phyloP scores from a whole-genome alignment of 2,888 invertebrate genomes.

The Cerceris ruficornis region DNA sequence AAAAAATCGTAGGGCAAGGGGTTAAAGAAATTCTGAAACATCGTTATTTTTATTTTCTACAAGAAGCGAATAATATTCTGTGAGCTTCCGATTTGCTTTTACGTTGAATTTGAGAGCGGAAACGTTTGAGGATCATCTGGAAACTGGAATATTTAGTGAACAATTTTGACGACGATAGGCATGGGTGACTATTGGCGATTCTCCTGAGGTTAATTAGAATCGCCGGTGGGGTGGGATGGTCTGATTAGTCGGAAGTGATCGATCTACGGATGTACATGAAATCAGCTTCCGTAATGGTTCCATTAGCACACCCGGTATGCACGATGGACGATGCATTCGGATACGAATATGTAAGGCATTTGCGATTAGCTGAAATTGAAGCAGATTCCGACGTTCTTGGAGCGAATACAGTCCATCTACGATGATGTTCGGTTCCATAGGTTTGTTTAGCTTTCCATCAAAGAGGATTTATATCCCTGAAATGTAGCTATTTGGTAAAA shows the following conservation, averaged over 20 bases:
- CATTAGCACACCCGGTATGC: slow-evolving; percentile 71
- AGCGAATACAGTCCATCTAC: slow-evolving; percentile 5
- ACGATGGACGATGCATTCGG: slow-evolving; percentile 55
- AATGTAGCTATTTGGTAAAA: too few species aligned
- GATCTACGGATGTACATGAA: slow-evolving; percentile 64
- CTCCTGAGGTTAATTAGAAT: slow-evolving; percentile 71
- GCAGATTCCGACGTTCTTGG: slow-evolving; percentile 58
- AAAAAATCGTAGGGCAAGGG: too few species aligned
- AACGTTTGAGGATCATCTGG: too few species aligned
- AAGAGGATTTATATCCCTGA: too few species aligned
- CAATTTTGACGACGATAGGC: slow-evolving; percentile 29
- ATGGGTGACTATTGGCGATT: slow-evolving; percentile 19
- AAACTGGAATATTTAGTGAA: not conserved
- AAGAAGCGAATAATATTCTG: too few species aligned
- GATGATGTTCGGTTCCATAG: not conserved
- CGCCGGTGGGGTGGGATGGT: slow-evolving; percentile 24
- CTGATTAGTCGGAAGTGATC: slow-evolving; percentile 75
- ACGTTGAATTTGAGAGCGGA: too few species aligned
- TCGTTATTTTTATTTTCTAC: too few species aligned
- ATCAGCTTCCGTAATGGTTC: slow-evolving; percentile 68
- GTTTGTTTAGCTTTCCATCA: not conserved
- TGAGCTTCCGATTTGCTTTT: too few species aligned
- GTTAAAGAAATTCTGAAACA: too few species aligned
- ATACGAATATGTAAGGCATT: slow-evolving; percentile 76
- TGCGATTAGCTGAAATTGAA: slow-evolving; percentile 69